These are phyloP conservation scores for Clanis bilineata DNA, from an alignment of 2,888 invertebrate genomes.

Conservation along the genomic window DNA sequence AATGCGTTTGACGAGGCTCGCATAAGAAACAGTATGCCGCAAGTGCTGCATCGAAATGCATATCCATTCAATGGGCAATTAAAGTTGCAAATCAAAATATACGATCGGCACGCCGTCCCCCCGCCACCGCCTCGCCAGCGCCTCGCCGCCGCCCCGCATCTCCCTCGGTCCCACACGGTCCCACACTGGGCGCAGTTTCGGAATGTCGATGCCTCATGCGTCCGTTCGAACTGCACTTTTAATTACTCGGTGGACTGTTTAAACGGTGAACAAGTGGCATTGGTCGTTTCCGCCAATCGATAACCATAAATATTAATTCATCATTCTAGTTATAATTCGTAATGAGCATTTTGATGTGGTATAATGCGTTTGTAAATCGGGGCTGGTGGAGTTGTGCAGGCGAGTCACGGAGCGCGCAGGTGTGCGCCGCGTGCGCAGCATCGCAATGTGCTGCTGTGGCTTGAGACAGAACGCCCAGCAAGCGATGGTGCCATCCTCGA, in stretches of 20 bases:
- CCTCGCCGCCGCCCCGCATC: background rate
- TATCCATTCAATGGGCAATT: conserved; percentile 9
- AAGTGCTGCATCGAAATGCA: conserved; percentile 3
- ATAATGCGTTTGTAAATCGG: conserved; percentile 27
- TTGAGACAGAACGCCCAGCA: background rate
- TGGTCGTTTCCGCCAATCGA: conserved; percentile 4
- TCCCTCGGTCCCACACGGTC: background rate
- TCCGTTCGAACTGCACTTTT: background rate
- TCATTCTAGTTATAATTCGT: conserved; percentile 34
- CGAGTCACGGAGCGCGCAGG: conserved; percentile 63
- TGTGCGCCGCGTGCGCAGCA: conserved; percentile 63
- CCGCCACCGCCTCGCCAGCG: background rate
- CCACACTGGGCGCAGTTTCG: conserved; percentile 4
- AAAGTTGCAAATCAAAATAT: conserved; percentile 12
- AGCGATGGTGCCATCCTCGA: background rate
- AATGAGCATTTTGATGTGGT: conserved; percentile 41
- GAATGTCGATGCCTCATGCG: conserved; percentile 2
- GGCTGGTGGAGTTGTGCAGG: conserved; percentile 20
- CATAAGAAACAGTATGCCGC: background rate
- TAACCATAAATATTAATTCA: conserved; percentile 15
- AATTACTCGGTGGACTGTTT: background rate
- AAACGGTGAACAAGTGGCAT: background rate
- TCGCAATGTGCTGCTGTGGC: conserved; percentile 35
- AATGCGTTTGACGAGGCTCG: background rate
- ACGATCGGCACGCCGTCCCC: background rate